phyloP scores from a whole-genome alignment of 2,113 vertebrate genomes.

The Galbula dea region DNA sequence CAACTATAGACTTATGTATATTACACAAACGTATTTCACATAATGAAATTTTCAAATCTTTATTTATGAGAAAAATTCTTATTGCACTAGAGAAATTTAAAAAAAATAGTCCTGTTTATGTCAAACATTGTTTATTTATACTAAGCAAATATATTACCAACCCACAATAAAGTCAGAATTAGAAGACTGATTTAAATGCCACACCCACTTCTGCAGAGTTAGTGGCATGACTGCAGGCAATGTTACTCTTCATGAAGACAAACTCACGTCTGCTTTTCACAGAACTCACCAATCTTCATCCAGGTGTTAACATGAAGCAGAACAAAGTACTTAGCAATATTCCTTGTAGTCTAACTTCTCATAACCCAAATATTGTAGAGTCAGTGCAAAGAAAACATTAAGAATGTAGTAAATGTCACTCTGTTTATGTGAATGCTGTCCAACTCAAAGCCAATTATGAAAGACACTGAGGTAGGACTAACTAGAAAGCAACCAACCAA shows the following conservation, averaged over 20 bases:
- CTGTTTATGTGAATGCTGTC: conserved; percentile 62
- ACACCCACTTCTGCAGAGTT: conserved; percentile 88
- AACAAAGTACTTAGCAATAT: conserved; percentile 31
- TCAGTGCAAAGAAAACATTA: conserved; percentile 48
- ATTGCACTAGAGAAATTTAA: not conserved
- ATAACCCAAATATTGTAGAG: not conserved
- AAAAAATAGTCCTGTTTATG: not conserved
- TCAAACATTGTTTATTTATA: not conserved
- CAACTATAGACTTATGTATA: not conserved
- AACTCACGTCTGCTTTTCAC: conserved; percentile 81
- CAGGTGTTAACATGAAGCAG: conserved; percentile 53
- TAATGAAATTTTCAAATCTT: not conserved
- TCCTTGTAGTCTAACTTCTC: conserved; percentile 42
- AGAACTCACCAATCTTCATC: conserved; percentile 31
- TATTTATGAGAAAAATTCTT: not conserved
- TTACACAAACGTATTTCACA: not conserved
- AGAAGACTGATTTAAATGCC: conserved; percentile 47
- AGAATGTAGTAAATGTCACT: conserved; percentile 54
- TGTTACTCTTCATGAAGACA: conserved; percentile 88
- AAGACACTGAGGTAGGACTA: conserved; percentile 74
- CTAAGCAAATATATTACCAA: not conserved
- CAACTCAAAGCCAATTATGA: conserved; percentile 72
- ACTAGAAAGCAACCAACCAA: conserved; percentile 71
- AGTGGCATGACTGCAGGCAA: conserved; percentile 87
- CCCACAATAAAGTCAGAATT: not conserved